phyloP scores from a whole-genome alignment of 2,888 invertebrate genomes.

The Tiphia femorata region DNA sequence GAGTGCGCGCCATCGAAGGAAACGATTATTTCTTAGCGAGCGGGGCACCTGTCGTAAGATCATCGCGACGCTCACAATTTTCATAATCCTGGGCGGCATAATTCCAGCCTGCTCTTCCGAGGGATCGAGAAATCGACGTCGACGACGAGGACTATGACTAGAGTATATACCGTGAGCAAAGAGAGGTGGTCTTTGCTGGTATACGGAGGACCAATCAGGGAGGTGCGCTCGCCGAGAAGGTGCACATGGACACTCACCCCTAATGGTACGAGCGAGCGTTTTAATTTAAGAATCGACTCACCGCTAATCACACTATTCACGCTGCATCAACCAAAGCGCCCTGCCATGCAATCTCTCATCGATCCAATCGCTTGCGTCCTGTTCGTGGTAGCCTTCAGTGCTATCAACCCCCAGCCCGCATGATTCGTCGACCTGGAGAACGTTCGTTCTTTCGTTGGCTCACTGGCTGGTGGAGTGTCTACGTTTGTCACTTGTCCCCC shows the following conservation, averaged over 20 bases:
- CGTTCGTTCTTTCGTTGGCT: not conserved
- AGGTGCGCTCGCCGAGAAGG: too few species aligned
- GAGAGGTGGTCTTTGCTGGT: too few species aligned
- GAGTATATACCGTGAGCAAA: too few species aligned
- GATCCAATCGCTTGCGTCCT: slow-evolving; percentile 40
- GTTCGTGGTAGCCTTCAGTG: slow-evolving; percentile 13
- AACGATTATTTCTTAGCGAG: slow-evolving; percentile 8
- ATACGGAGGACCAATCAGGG: too few species aligned
- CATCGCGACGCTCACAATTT: slow-evolving; percentile 23
- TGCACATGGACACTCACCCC: too few species aligned
- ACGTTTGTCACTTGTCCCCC: too few species aligned
- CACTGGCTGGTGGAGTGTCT: too few species aligned
- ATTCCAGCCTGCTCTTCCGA: slow-evolving; percentile 23
- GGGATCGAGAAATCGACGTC: slow-evolving; percentile 22
- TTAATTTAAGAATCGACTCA: slow-evolving; percentile 26
- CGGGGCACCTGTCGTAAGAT: slow-evolving; percentile 5
- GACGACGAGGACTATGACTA: not conserved
- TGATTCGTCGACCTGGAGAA: not conserved
- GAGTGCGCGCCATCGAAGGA: not conserved
- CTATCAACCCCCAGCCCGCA: slow-evolving; percentile 4
- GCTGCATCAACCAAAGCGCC: slow-evolving; percentile 12
- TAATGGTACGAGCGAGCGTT: too few species aligned
- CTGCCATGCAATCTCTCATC: slow-evolving; percentile 43
- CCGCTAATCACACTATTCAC: slow-evolving; percentile 35
- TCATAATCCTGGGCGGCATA: slow-evolving; percentile 28